Evolutionary conservation across 2,113 vertebrate genomes (phyloP).

Genomic region (Boulengeromyrus knoepffleri): DNA sequence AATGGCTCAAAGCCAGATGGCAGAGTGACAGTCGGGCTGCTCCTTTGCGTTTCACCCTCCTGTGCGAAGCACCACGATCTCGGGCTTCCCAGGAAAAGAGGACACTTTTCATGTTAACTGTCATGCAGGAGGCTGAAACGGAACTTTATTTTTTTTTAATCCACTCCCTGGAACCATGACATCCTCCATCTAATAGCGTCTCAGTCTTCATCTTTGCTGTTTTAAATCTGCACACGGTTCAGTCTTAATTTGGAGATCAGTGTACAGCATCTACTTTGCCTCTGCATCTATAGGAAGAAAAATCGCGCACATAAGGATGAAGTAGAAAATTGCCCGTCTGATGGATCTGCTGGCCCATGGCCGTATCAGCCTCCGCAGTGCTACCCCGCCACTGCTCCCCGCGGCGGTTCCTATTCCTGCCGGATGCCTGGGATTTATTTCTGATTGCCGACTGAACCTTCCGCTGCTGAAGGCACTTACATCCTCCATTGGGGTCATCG

Average conservation of each 20-base stretch:
- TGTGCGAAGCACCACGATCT: not conserved
- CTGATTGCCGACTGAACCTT: not conserved
- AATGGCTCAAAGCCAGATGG: not conserved
- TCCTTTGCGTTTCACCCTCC: not conserved
- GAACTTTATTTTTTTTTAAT: not conserved
- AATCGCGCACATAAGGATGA: not conserved
- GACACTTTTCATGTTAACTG: not conserved
- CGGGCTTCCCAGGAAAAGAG: not conserved
- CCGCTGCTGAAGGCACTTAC: not conserved
- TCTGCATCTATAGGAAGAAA: not conserved
- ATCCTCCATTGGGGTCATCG: not conserved
- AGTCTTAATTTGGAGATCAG: not conserved
- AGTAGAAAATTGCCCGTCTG: not conserved
- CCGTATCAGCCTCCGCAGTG: not conserved
- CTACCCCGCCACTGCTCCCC: not conserved
- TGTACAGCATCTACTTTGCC: not conserved
- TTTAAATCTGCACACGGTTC: not conserved
- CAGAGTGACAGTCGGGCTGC: not conserved
- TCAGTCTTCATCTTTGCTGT: not conserved
- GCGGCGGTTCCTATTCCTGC: not conserved
- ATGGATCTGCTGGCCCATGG: not conserved
- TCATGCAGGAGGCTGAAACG: not conserved
- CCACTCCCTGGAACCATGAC: not conserved
- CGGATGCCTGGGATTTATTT: not conserved
- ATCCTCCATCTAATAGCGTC: not conserved